Percentiles rank a stretch among this genome's conserved stretches.
These are phyloP conservation scores for Rhodophaea formosa DNA, from an alignment of 2,888 invertebrate species.

Conservation along the genomic window DNA sequence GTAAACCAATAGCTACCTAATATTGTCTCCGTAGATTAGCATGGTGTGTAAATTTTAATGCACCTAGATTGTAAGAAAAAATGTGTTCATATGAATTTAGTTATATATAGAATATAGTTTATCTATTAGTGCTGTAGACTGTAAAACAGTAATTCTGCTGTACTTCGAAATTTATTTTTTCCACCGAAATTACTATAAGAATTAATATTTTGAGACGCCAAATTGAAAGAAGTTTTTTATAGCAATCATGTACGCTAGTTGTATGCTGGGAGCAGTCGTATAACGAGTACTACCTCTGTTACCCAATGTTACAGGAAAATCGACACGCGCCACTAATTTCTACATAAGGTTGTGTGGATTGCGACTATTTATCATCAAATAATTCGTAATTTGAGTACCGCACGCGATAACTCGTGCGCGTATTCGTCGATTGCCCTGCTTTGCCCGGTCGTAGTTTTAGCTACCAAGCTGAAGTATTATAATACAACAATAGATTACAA, in stretches of 20 bases:
- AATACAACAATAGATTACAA: slow-evolving; percentile 33
- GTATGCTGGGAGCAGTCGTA: slow-evolving; percentile 24
- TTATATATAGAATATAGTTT: slow-evolving; percentile 69
- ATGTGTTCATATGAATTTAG: slow-evolving; percentile 81
- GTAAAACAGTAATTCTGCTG: slow-evolving; percentile 68
- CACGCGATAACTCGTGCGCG: slow-evolving; percentile 4
- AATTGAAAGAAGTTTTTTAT: slow-evolving; percentile 18
- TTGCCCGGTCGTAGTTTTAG: slow-evolving; percentile 27
- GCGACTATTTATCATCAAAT: slow-evolving; percentile 7
- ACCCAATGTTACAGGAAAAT: slow-evolving; percentile 8
- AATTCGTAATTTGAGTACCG: background rate
- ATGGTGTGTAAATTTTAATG: slow-evolving; percentile 62
- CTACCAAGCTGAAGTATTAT: slow-evolving; percentile 32
- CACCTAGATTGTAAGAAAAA: slow-evolving; percentile 72
- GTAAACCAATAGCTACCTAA: slow-evolving; percentile 37
- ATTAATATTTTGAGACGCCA: slow-evolving; percentile 18
- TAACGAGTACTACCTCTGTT: slow-evolving; percentile 18
- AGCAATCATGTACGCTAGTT: slow-evolving; percentile 13
- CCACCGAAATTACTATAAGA: slow-evolving; percentile 18
- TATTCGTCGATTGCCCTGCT: background rate
- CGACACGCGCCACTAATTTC: slow-evolving; percentile 7
- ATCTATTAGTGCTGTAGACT: slow-evolving; percentile 69
- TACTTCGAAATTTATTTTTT: slow-evolving; percentile 21
- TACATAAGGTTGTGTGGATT: slow-evolving; percentile 2
- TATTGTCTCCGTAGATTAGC: slow-evolving; percentile 51